These are phyloP conservation scores for Steromphala cineraria DNA, from an alignment of 2,888 invertebrate genomes.

Conservation along the genomic window DNA sequence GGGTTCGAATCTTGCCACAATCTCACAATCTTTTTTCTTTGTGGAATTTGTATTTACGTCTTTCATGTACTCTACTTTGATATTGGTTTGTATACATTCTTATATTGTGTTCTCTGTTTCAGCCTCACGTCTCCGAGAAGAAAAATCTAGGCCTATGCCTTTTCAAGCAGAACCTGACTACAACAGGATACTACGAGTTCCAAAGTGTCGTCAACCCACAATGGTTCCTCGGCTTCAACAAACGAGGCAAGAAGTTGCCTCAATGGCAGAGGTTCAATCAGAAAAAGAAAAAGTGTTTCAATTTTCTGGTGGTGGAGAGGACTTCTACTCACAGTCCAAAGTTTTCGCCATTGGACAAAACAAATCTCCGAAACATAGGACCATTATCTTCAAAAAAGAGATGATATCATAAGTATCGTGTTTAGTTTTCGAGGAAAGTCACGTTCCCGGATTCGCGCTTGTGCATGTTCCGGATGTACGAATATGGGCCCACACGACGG, in stretches of 20 bases:
- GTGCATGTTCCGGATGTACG: neutral
- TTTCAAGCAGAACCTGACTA: constrained; percentile 31
- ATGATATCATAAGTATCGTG: neutral
- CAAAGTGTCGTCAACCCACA: constrained; percentile 32
- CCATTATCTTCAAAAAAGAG: neutral
- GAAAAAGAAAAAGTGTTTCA: constrained; percentile 1
- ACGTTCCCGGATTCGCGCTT: neutral
- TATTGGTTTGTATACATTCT: constrained; percentile 16
- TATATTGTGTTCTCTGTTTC: neutral
- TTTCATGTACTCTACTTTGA: too few species aligned
- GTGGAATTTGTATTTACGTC: too few species aligned
- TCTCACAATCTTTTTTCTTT: too few species aligned
- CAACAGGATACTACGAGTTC: constrained; percentile 30
- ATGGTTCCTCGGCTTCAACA: constrained; percentile 49
- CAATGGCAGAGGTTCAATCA: constrained; percentile 24
- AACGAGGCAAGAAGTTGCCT: constrained; percentile 30
- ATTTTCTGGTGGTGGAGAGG: neutral
- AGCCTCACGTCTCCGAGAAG: too few species aligned
- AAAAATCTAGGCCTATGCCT: constrained; percentile 20
- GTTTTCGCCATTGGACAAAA: neutral
- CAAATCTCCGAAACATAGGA: neutral
- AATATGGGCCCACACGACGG: neutral
- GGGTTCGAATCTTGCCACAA: too few species aligned
- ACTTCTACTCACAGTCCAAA: neutral
- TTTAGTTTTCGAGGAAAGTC: neutral